These are phyloP conservation scores for Heterotilapia buettikoferi DNA, from an alignment of 2,113 vertebrate species.

Conservation along the genomic window DNA sequence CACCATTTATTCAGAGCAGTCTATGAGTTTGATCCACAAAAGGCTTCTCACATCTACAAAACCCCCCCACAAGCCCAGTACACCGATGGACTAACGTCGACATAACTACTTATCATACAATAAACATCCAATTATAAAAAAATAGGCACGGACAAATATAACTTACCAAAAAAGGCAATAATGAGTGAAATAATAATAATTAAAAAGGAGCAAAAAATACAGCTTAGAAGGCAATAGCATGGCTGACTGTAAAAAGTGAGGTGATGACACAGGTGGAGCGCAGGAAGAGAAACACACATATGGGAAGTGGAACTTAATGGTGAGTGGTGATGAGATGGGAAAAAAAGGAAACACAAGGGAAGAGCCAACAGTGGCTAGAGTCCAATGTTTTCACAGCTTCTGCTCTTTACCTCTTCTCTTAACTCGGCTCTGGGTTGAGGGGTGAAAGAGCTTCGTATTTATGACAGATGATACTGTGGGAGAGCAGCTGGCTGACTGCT, in stretches of 20 bases:
- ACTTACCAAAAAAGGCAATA: slow-evolving; percentile 44
- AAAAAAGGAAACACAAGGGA: not conserved
- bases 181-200: not conserved
- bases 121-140: slow-evolving; percentile 19
- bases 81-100: slow-evolving; percentile 12
- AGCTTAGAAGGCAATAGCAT: not conserved
- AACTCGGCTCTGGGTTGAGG: not conserved
- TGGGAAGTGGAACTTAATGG: not conserved
- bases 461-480: not conserved
- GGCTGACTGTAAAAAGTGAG: not conserved
- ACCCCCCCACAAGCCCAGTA: slow-evolving; percentile 37
- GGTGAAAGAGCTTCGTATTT: not conserved
- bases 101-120: slow-evolving; percentile 19
- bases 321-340: not conserved
- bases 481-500: slow-evolving; percentile 30
- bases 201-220: not conserved
- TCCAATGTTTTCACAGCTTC: not conserved
- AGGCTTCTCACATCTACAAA: slow-evolving; percentile 43
- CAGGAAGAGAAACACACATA: not conserved
- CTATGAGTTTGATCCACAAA: slow-evolving; percentile 56
- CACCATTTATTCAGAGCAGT: slow-evolving; percentile 30
- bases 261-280: not conserved
- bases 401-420: not conserved
- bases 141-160: slow-evolving; percentile 32
- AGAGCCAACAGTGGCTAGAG: not conserved